Evolutionary conservation across 1,140 invertebrate species (phyloP).

Genomic region (Hormaphis cornu): DNA sequence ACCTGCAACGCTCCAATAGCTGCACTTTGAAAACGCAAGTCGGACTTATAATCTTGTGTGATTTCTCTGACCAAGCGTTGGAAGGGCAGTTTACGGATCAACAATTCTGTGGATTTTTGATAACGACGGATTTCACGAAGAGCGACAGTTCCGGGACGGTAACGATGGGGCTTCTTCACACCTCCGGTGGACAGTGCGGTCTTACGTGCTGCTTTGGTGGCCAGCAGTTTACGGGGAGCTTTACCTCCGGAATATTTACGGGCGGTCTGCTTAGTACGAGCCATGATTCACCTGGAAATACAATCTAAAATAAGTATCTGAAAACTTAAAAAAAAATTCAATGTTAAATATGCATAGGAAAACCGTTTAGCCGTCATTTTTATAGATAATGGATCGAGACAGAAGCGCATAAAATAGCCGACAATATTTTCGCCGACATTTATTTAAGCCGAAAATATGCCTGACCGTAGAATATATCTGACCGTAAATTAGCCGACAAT

Average conservation of each 20-base stretch:
- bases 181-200: conserved; percentile 75
- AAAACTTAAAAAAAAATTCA: too few relatives aligned
- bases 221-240: conserved; percentile 64
- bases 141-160: conserved; percentile 54
- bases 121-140: conserved; percentile 59
- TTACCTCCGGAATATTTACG: conserved; percentile 74
- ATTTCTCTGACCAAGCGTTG: conserved; percentile 77
- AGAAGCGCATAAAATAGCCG: too few relatives aligned
- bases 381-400: too few relatives aligned
- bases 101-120: conserved; percentile 67
- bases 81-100: conserved; percentile 82
- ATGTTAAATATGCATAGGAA: too few relatives aligned
- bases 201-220: conserved; percentile 68
- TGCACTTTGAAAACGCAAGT: conserved; percentile 53
- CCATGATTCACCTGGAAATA: conserved; percentile 47
- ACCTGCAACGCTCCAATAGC: conserved; percentile 47
- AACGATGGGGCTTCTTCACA: conserved; percentile 70
- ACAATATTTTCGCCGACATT: too few relatives aligned
- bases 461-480: too few relatives aligned
- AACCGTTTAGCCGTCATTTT: too few relatives aligned
- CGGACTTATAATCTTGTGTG: conserved; percentile 69
- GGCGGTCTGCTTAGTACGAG: conserved; percentile 77
- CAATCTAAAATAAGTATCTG: neutral
- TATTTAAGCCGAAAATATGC: too few relatives aligned
- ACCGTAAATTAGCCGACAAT: too few relatives aligned